Evolutionary conservation across 1,140 invertebrate species (phyloP), one percentile per base, ranked within the genome.

Genomic region (Cydia splendana): DNA sequence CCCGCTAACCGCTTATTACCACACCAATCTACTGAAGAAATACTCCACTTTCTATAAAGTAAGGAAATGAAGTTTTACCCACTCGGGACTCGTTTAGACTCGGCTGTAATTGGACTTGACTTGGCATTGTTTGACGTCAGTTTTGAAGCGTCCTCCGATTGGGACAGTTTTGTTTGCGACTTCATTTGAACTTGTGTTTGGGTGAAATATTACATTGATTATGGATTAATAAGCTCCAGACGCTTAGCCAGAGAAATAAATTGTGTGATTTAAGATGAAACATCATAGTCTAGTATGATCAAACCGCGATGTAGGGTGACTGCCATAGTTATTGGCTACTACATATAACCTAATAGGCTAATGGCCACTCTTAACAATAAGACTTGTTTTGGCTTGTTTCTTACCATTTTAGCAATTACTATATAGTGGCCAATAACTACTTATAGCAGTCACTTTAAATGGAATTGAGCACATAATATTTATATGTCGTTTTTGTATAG

Each of bases 51-150:
- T 85, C 85, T 89, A 87, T 89, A 89, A 71, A 89, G 84, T 85
- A 85, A 85, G 85, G 83, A 87, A 91, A 89, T 91, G 87, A 89
- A 91, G 85, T 89, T 90, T 82, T 80, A 82, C 81, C 83, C 85
- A 84, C 84, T 86, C 69, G 86, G 82, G 85, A 82, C 82, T 89
- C 86, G 85, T 87, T 88, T 85, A 81, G 84, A 86, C 81, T 87
- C 78, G 45, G 74, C 76, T 83, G 81, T 89, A 89, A 89, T 88
- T 91, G 84, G 83, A 88, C 84, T 86, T 80, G 82, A 86, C 84
- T 88, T 82, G 81, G 82, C 84, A 84, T 87, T 88, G 85, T 87
- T 87, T 88, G 85, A 87, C 81, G 80, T 82, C 84, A 83, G 81
- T 80, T 81, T 79, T 76, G 67, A 71, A 71, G 67, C 34, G 18